A percentile compares a stretch with the other conserved stretches of the same genome.
phyloP scores from a whole-genome alignment of 2,113 vertebrate species.

The Xyliphius kryptos region DNA sequence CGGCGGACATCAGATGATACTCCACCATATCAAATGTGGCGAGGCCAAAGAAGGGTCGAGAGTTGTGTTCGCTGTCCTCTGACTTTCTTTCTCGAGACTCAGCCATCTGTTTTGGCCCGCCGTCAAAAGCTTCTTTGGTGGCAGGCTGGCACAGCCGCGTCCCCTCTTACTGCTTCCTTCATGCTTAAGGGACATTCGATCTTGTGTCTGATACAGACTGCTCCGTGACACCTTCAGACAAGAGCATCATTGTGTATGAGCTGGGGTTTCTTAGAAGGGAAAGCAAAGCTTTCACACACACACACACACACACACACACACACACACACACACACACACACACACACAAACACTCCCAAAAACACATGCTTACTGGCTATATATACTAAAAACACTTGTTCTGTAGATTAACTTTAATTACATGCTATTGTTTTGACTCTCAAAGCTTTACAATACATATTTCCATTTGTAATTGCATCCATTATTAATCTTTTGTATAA shows the following conservation, averaged over 20 bases:
- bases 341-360: conserved; percentile 35
- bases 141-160: conserved; percentile 55
- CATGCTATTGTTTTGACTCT: too few species aligned
- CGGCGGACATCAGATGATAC: conserved; percentile 62
- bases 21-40: conserved; percentile 56
- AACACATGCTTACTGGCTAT: too few species aligned
- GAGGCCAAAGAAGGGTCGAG: conserved; percentile 50
- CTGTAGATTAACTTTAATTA: too few species aligned
- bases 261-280: conserved; percentile 34
- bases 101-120: conserved; percentile 63
- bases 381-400: too few species aligned
- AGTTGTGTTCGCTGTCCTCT: conserved; percentile 51
- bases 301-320: conserved; percentile 20
- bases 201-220: conserved; percentile 64
- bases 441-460: too few species aligned
- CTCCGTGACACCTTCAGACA: conserved; percentile 68
- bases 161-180: conserved; percentile 50
- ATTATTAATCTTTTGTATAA: too few species aligned
- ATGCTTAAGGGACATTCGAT: conserved; percentile 67
- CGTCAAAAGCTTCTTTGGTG: conserved; percentile 63
- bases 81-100: conserved; percentile 52
- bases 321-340: conserved; percentile 22
- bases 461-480: too few species aligned
- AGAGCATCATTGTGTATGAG: conserved; percentile 54
- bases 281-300: conserved; percentile 38